Percentiles rank a stretch among this genome's conserved stretches.
phyloP scores from a whole-genome alignment of 2,797 vertebrate species.

The Eulemur mongoz region DNA sequence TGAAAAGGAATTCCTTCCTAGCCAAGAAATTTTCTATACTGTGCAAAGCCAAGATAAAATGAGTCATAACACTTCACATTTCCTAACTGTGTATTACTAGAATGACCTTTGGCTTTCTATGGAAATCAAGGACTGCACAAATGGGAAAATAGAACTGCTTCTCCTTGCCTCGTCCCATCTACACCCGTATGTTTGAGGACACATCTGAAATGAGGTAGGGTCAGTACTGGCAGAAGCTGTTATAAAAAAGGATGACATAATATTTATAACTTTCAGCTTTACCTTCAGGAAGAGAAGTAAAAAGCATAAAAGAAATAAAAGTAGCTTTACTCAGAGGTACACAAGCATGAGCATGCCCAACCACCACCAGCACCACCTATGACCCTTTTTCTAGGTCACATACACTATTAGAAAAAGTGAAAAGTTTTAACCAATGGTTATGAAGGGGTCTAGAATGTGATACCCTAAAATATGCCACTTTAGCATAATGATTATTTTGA shows the following conservation, averaged over 20 bases:
- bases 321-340: neutral
- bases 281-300: neutral
- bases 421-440: neutral
- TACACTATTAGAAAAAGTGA: neutral
- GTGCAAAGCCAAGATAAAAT: slow-evolving; percentile 45
- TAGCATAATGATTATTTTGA: neutral
- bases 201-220: neutral
- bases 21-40: neutral
- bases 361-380: fast-evolving
- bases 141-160: neutral
- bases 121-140: neutral
- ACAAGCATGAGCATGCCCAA: neutral
- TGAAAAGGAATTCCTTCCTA: slow-evolving; percentile 44
- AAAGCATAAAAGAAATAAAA: neutral
- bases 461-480: neutral
- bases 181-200: neutral
- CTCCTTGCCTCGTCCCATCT: neutral
- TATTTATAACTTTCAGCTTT: slow-evolving; percentile 20
- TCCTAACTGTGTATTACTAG: neutral
- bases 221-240: neutral
- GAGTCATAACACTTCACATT: slow-evolving; percentile 30
- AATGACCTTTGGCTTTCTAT: neutral
- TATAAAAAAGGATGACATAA: neutral
- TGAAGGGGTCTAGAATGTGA: neutral
- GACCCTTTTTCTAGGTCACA: neutral